phyloP scores from a whole-genome alignment of 2,797 vertebrate species.

The Helicolenus hilgendorfi region DNA sequence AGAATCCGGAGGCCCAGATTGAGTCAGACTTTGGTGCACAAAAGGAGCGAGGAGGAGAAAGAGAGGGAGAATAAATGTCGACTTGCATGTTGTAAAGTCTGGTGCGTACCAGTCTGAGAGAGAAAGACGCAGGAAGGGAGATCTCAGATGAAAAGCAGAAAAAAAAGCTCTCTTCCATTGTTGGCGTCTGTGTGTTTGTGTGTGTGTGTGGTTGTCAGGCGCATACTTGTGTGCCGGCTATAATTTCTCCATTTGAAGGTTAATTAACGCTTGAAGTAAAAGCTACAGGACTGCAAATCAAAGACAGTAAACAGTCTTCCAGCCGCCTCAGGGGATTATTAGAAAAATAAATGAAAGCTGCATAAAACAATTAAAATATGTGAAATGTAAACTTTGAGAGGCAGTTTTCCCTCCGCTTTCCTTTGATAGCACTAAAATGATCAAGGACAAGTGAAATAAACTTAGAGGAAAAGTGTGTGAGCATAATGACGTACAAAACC shows the following conservation, averaged over 20 bases:
- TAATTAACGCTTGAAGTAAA: conserved; percentile 88
- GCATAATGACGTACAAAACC: background rate
- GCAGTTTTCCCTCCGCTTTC: conserved; percentile 43
- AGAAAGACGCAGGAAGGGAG: conserved; percentile 64
- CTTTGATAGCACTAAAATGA: conserved; percentile 68
- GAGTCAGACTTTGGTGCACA: conserved; percentile 81
- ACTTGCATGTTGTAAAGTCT: conserved; percentile 64
- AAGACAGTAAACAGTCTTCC: conserved; percentile 85
- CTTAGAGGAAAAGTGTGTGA: conserved; percentile 33
- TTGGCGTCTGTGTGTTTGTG: conserved; percentile 21
- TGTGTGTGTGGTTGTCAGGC: background rate
- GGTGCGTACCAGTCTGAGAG: background rate
- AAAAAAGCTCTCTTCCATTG: conserved; percentile 60
- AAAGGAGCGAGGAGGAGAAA: conserved; percentile 73
- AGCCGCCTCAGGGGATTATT: conserved; percentile 82
- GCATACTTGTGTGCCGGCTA: conserved; percentile 59
- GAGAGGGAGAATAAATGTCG: conserved; percentile 75
- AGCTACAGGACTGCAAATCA: conserved; percentile 85
- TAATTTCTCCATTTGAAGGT: conserved; percentile 88
- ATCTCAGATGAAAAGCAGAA: conserved; percentile 77
- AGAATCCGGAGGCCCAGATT: conserved; percentile 78
- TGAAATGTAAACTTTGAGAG: conserved; percentile 84
- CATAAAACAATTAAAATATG: conserved; percentile 84
- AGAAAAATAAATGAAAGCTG: conserved; percentile 85
- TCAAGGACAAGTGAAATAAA: conserved; percentile 75